phyloP scores from a whole-genome alignment of 2,888 invertebrate species.

The Hesperia comma region DNA sequence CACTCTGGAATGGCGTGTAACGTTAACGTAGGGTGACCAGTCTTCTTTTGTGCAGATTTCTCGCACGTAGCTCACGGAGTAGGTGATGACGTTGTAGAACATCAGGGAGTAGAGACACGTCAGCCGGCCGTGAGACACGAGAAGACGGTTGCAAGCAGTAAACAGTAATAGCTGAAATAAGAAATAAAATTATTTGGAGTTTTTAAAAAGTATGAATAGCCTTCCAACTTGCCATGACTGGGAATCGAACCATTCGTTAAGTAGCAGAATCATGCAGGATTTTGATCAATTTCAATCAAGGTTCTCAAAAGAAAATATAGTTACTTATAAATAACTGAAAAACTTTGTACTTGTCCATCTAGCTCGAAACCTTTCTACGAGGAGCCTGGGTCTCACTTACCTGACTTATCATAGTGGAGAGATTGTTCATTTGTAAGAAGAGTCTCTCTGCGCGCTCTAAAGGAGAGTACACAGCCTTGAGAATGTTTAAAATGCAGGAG shows the following conservation, averaged over 20 bases:
- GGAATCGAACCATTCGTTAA: too few relatives aligned
- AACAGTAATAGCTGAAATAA: conserved; percentile 87
- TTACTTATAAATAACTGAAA: too few relatives aligned
- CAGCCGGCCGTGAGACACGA: conserved; percentile 84
- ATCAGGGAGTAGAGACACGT: conserved; percentile 90
- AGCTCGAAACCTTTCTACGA: too few relatives aligned
- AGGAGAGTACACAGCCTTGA: conserved; percentile 82
- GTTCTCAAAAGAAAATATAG: too few relatives aligned
- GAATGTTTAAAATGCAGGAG: conserved; percentile 54
- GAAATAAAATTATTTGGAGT: conserved; percentile 21
- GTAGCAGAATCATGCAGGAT: too few relatives aligned
- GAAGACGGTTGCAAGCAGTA: conserved; percentile 87
- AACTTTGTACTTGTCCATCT: too few relatives aligned
- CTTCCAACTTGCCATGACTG: too few relatives aligned
- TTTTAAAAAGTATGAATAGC: too few relatives aligned
- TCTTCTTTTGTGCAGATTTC: conserved; percentile 89
- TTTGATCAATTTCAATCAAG: too few relatives aligned
- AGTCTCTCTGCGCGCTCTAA: conserved; percentile 86
- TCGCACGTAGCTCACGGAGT: conserved; percentile 89
- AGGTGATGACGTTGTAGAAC: conserved; percentile 92
- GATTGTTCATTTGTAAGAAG: conserved; percentile 87
- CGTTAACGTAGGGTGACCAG: conserved; percentile 90
- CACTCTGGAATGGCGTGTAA: conserved; percentile 88
- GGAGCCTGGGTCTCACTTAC: conserved; percentile 57
- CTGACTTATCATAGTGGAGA: conserved; percentile 88